Evolutionary conservation across 35 echinoderm and acorn worm genomes (phyloP).

Genomic region (Ophioderma brevispina): DNA sequence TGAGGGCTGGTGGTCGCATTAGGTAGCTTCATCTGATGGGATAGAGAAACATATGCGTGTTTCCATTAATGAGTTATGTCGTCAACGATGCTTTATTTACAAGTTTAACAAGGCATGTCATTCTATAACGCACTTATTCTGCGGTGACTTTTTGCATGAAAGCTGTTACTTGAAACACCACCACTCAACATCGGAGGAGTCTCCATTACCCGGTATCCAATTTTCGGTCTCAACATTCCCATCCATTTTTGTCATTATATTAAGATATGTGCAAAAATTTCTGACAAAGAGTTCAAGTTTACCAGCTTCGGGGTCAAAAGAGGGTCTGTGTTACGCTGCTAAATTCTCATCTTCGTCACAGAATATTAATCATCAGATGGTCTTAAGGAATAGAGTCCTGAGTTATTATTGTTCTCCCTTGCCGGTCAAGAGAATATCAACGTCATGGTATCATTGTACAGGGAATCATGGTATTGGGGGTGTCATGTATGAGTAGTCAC

Average conservation of each 20-base stretch:
- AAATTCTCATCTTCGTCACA: neutral
- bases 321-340: neutral
- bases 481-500: too few species aligned
- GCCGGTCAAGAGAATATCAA: neutral
- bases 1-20: too few species aligned
- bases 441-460: neutral
- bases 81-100: too few species aligned
- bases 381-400: neutral
- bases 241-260: neutral
- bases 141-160: too few species aligned
- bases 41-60: too few species aligned
- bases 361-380: conserved; percentile 1
- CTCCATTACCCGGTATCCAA: neutral
- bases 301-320: neutral
- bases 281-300: neutral
- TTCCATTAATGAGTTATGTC: too few species aligned
- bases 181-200: too few species aligned
- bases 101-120: too few species aligned
- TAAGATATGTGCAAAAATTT: neutral
- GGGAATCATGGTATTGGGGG: too few species aligned
- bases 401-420: neutral
- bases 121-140: too few species aligned
- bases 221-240: neutral
- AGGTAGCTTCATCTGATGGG: too few species aligned
- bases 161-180: too few species aligned